These are phyloP conservation scores for Poecilobothrus nobilitatus DNA, from an alignment of 2,888 invertebrate species.

Conservation along the genomic window DNA sequence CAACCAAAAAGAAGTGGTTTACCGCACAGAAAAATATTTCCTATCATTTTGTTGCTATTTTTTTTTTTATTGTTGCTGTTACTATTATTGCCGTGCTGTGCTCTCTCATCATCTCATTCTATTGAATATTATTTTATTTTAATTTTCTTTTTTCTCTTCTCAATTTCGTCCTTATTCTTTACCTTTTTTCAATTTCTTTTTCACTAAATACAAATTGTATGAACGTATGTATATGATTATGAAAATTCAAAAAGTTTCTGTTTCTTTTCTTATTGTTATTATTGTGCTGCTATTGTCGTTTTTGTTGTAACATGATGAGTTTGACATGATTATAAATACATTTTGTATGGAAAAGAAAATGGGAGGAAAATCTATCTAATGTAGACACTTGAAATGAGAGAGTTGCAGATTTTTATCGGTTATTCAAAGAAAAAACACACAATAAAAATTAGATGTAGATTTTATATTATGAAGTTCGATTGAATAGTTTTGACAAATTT, in stretches of 20 bases:
- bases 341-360: neutral
- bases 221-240: neutral
- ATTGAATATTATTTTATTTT: neutral
- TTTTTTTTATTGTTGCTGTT: neutral
- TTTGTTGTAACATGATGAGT: neutral
- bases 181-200: neutral
- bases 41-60: neutral
- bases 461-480: too few relatives aligned
- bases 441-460: too few relatives aligned
- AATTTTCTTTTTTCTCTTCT: neutral
- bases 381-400: neutral
- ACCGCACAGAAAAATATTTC: constrained; percentile 1
- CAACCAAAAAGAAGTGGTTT: neutral
- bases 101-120: too few relatives aligned
- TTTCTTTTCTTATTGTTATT: too few relatives aligned
- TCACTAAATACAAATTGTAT: neutral
- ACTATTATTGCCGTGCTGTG: too few relatives aligned
- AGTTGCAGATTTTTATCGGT: neutral
- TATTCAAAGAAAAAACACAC: too few relatives aligned
- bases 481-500: too few relatives aligned
- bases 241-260: neutral
- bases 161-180: neutral
- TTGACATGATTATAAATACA: neutral
- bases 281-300: too few relatives aligned
- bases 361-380: neutral